phyloP scores from a whole-genome alignment of 2,888 invertebrate genomes.

The Drosophila antonietae region DNA sequence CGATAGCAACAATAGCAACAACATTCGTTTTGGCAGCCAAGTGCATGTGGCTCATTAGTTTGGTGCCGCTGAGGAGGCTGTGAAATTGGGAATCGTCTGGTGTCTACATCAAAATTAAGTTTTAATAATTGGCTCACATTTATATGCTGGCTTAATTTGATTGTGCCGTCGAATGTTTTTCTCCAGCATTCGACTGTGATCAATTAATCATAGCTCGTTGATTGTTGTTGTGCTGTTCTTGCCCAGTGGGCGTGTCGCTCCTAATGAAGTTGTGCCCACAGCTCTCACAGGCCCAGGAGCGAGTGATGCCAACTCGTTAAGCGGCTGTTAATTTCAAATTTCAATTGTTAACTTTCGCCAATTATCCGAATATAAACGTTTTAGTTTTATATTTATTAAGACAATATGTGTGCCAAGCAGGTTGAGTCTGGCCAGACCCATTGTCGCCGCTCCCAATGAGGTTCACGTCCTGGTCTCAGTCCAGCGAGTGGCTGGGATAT shows the following conservation, averaged over 20 bases:
- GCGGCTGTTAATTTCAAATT: conserved; percentile 17
- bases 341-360: conserved; percentile 54
- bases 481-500: conserved; percentile 45
- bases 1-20: conserved; percentile 26
- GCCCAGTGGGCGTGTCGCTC: conserved; percentile 58
- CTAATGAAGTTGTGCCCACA: conserved; percentile 62
- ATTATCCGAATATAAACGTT: conserved; percentile 17
- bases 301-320: conserved; percentile 24
- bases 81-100: conserved; percentile 69
- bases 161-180: conserved; percentile 64
- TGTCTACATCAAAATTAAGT: conserved; percentile 72
- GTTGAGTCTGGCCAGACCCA: conserved; percentile 60
- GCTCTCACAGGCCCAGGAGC: conserved; percentile 1
- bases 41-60: conserved; percentile 74
- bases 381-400: neutral
- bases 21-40: conserved; percentile 57
- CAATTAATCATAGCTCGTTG: conserved; percentile 73
- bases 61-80: conserved; percentile 67
- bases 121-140: conserved; percentile 77
- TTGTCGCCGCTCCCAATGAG: conserved; percentile 63
- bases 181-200: conserved; percentile 22
- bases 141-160: conserved; percentile 75
- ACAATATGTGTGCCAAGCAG: conserved; percentile 45
- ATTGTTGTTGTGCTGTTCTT: conserved; percentile 43
- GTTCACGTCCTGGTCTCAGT: conserved; percentile 31